These are phyloP conservation scores for Trichogramma dendrolimi DNA, from an alignment of 2,888 invertebrate species.

Conservation along the genomic window DNA sequence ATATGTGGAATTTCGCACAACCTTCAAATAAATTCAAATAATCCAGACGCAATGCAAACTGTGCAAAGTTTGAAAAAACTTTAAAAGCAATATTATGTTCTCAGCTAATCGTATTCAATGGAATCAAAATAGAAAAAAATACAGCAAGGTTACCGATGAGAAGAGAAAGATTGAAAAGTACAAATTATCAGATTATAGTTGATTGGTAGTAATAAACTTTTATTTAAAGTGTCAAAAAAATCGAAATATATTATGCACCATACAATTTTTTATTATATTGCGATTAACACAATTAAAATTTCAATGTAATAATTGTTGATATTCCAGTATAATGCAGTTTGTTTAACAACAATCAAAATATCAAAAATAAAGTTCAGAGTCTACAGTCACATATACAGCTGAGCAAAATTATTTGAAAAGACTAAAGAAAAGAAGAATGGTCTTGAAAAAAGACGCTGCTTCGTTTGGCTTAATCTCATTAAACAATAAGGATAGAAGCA, in stretches of 20 bases:
- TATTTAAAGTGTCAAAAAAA: constrained; percentile 5
- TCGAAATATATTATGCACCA: constrained; percentile 11
- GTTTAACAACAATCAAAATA: neutral
- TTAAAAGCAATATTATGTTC: constrained; percentile 8
- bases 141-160: constrained; percentile 28
- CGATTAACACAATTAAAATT: neutral
- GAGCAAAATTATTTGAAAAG: constrained; percentile 4
- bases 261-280: neutral
- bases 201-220: constrained; percentile 26
- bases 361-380: neutral
- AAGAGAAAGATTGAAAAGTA: constrained; percentile 47
- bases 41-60: too few relatives aligned
- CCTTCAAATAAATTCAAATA: too few relatives aligned
- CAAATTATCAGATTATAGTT: constrained; percentile 50
- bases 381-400: too few relatives aligned
- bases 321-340: neutral
- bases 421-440: neutral
- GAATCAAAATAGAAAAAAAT: constrained; percentile 3
- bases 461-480: constrained; percentile 24
- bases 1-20: too few relatives aligned
- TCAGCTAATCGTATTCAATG: neutral
- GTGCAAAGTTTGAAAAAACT: neutral
- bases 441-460: constrained; percentile 11
- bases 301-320: neutral
- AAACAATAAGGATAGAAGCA: constrained; percentile 15